Evolutionary conservation across 2,888 invertebrate species (phyloP).

Genomic region (Noctua pronuba): DNA sequence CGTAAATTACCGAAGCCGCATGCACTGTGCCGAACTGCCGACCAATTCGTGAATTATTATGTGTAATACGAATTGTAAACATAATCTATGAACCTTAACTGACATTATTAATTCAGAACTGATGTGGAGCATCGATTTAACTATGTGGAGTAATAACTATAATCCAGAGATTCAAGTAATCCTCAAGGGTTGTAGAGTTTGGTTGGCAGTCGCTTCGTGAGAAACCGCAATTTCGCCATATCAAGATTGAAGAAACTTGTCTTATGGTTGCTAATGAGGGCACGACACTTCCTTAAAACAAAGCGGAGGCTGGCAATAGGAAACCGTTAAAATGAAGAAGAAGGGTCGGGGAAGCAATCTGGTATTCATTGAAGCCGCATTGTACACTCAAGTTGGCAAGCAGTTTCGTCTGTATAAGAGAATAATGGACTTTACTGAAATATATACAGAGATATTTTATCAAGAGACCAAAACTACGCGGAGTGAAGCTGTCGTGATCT

Average conservation of each 20-base stretch:
- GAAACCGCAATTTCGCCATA: conserved; percentile 53
- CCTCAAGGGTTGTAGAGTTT: conserved; percentile 22
- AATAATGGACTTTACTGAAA: conserved; percentile 42
- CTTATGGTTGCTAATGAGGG: conserved; percentile 57
- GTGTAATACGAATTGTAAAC: conserved; percentile 54
- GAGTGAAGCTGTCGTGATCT: conserved; percentile 10
- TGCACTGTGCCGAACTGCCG: conserved; percentile 34
- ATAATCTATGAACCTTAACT: conserved; percentile 53
- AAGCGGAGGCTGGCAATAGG: conserved; percentile 60
- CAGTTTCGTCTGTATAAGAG: conserved; percentile 35
- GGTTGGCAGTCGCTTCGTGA: conserved; percentile 21
- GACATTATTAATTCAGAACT: conserved; percentile 39
- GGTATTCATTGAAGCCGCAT: conserved; percentile 63
- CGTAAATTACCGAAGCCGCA: conserved; percentile 56
- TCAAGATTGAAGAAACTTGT: conserved; percentile 63
- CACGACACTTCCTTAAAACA: conserved; percentile 62
- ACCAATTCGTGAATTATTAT: conserved; percentile 60
- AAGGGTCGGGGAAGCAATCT: conserved; percentile 61
- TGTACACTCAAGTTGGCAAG: conserved; percentile 58
- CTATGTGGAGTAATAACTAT: conserved; percentile 9
- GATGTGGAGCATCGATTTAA: conserved; percentile 31
- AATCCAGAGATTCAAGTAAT: conserved; percentile 22
- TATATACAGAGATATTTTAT: conserved; percentile 10
- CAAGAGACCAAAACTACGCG: conserved; percentile 7
- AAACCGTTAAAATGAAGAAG: conserved; percentile 63